Conservation (phyloP, 1,140 invertebrate species). For the Sogatella furcifera region DNA sequence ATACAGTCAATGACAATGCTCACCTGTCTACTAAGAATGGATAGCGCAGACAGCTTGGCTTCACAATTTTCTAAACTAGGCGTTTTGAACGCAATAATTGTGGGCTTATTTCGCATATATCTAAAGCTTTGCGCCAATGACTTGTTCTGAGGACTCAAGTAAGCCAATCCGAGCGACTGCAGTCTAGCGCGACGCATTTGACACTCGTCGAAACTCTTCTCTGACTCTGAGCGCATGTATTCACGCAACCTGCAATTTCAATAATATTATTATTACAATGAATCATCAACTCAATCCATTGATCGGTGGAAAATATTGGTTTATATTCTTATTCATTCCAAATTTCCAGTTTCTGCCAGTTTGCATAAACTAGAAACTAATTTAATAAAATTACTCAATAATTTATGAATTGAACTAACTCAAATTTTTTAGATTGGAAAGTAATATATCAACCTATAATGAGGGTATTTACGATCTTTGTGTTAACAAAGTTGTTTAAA, state of each 20-base stretch:
- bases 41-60: slow-evolving; percentile 24
- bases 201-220: slow-evolving; percentile 58
- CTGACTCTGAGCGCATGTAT: slow-evolving; percentile 65
- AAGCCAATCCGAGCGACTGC: slow-evolving; percentile 52
- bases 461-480: too few relatives aligned
- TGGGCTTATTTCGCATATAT: slow-evolving; percentile 78
- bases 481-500: too few relatives aligned
- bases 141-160: slow-evolving; percentile 62
- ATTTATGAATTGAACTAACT: too few relatives aligned
- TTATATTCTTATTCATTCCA: too few relatives aligned
- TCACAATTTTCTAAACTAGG: slow-evolving; percentile 54
- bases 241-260: slow-evolving; percentile 47
- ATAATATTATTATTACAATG: neutral
- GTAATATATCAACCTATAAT: too few relatives aligned
- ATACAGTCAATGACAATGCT: too few relatives aligned
- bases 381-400: too few relatives aligned
- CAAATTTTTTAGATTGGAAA: too few relatives aligned
- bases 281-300: too few relatives aligned
- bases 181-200: slow-evolving; percentile 48
- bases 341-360: too few relatives aligned
- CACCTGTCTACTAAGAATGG: slow-evolving; percentile 22
- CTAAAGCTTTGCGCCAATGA: slow-evolving; percentile 68
- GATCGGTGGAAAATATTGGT: too few relatives aligned
- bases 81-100: slow-evolving; percentile 68
- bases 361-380: too few relatives aligned